Percentiles rank a stretch among this genome's conserved stretches.
Conservation (phyloP, 2,888 invertebrate species). For the Suillia variegata region DNA sequence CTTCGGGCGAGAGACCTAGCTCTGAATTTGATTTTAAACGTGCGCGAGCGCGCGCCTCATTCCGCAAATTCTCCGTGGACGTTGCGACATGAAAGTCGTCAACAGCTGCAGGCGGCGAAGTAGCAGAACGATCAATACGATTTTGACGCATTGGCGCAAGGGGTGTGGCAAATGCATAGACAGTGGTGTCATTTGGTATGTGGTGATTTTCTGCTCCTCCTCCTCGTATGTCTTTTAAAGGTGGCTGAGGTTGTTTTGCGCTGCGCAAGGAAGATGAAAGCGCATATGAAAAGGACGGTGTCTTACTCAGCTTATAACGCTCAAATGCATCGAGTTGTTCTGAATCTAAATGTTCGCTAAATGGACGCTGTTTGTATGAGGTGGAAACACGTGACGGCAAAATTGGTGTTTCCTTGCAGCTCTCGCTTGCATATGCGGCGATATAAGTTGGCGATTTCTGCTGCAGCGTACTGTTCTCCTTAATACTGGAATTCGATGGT, state of each 20-base stretch:
- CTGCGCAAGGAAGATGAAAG: slow-evolving; percentile 21
- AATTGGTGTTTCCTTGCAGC: slow-evolving; percentile 27
- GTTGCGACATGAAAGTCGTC: slow-evolving; percentile 38
- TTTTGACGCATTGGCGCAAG: slow-evolving; percentile 24
- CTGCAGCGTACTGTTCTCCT: slow-evolving; percentile 41
- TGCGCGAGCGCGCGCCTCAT: slow-evolving; percentile 70
- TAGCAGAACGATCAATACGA: slow-evolving; percentile 11
- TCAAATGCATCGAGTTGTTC: slow-evolving; percentile 43
- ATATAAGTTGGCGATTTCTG: slow-evolving; percentile 49
- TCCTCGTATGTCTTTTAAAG: slow-evolving; percentile 10
- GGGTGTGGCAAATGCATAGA: slow-evolving; percentile 21
- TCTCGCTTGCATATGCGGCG: slow-evolving; percentile 39
- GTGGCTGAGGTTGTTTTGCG: slow-evolving; percentile 30
- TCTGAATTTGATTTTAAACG: slow-evolving; percentile 75
- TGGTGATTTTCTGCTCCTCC: slow-evolving; percentile 8
- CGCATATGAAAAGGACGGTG: slow-evolving; percentile 54
- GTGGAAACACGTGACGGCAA: slow-evolving; percentile 33
- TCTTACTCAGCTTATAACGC: slow-evolving; percentile 54
- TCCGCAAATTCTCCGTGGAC: slow-evolving; percentile 67
- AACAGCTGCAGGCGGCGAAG: background rate
- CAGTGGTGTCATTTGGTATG: background rate
- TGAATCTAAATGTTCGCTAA: slow-evolving; percentile 54
- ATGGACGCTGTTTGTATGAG: slow-evolving; percentile 53
- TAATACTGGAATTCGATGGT: slow-evolving; percentile 26
- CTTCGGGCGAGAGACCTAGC: slow-evolving; percentile 73